Conservation (phyloP, 1,140 invertebrate species). For the Subanguina moxae region DNA sequence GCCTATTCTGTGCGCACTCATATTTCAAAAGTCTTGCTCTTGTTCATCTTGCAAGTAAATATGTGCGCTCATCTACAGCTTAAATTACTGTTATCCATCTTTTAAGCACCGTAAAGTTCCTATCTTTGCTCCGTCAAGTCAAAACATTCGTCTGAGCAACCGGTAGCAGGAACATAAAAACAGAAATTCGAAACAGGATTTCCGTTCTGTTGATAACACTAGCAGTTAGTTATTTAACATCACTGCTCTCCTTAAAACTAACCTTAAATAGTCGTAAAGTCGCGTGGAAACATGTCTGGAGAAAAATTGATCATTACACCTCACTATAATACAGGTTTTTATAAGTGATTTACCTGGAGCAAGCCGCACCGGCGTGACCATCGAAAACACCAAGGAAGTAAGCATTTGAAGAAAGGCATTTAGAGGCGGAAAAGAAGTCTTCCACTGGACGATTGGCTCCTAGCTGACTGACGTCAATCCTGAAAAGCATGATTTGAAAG, state of each 20-base stretch:
- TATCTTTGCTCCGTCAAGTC: too few relatives aligned
- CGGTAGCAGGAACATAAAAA: too few relatives aligned
- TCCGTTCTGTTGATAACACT: too few relatives aligned
- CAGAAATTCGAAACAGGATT: too few relatives aligned
- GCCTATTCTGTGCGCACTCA: too few relatives aligned
- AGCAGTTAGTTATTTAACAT: not conserved
- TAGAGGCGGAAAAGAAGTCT: slow-evolving; percentile 57
- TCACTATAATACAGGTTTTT: slow-evolving; percentile 52
- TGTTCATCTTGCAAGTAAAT: too few relatives aligned
- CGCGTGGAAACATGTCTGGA: slow-evolving; percentile 51
- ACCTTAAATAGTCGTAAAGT: slow-evolving; percentile 46
- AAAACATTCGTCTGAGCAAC: too few relatives aligned
- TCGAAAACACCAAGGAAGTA: slow-evolving; percentile 56
- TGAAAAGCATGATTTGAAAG: slow-evolving; percentile 23
- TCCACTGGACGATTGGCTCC: slow-evolving; percentile 56
- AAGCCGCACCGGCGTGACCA: slow-evolving; percentile 51
- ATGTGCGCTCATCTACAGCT: too few relatives aligned
- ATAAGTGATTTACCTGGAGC: not conserved
- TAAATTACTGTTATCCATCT: too few relatives aligned
- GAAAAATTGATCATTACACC: slow-evolving; percentile 32
- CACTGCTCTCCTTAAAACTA: not conserved
- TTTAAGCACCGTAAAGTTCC: too few relatives aligned
- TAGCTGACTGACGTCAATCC: slow-evolving; percentile 50
- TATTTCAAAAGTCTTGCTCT: too few relatives aligned
- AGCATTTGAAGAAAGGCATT: slow-evolving; percentile 55